Evolutionary conservation across 2,113 vertebrate species (phyloP), one percentile per base, ranked within the genome.

Genomic region (Semnornis frantzii): DNA sequence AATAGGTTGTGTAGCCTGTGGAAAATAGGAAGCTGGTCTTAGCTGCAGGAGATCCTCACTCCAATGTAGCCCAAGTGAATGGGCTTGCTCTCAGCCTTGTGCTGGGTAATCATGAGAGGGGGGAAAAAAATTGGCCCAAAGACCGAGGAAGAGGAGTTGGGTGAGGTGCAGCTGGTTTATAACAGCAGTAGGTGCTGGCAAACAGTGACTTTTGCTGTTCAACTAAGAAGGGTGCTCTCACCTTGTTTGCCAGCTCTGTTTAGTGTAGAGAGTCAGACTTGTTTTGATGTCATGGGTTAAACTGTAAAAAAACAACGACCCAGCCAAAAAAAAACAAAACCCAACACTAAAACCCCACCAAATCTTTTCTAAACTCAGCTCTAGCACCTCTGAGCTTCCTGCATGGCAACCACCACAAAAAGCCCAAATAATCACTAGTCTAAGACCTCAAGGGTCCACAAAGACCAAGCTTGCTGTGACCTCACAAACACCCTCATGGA

Each of bases 31-130:
- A 52, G 31, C 23, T 54, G 57, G 25, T n/a, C 25, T 37, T 13
- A 58, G 24, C 57, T 82, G 72, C 69, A 55, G 39, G 63, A n/a
- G 18, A 44, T 25, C 27, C 42, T 46, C 31, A 8, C 14, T 75
- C 37, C 72, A 19, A 0, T 0, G 12, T 57, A 90, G 37, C 52
- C 27, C 33, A 14, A 65, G 24, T 30, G 6, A 7, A 24, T 46
- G 78, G 59, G 27, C 44, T 66, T 78, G 24, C 4, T 72, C 63
- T 69, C 39, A 31, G 1, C 21, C 15, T 58, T 31, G 0, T 2
- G 15, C 3, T 73, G 59, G 58, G n/a, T 37, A 71, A 24, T 48
- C 24, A 14, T 1, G 5, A 34, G 14, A 14, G 37, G 10, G 3
- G 2, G 9, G 16, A 54, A 60, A 21, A 4, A 60, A 21, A 3